Evolutionary conservation across 2,888 invertebrate species (phyloP).

Genomic region (Neoascia interrupta): DNA sequence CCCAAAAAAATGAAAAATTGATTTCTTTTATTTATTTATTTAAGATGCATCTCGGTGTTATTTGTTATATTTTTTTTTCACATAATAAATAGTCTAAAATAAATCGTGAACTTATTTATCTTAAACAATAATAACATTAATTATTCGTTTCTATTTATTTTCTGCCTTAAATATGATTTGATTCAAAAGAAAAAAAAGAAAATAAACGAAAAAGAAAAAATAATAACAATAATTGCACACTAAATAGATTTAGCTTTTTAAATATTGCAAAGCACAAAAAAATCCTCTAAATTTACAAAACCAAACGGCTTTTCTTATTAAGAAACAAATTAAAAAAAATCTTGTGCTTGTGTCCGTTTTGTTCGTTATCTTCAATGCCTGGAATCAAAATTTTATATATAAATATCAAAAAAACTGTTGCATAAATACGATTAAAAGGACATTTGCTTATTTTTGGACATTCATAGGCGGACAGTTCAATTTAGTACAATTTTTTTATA

Average conservation of each 20-base stretch:
- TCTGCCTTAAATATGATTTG: too few relatives aligned
- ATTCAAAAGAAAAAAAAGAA: conserved; percentile 32
- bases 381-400: conserved; percentile 15
- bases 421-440: conserved; percentile 48
- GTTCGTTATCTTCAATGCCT: background rate
- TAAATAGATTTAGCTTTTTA: conserved; percentile 13
- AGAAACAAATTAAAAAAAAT: conserved; percentile 1
- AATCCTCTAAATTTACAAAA: conserved; percentile 9
- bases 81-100: conserved; percentile 65
- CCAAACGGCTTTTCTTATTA: conserved; percentile 5
- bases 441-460: conserved; percentile 24
- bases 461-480: conserved; percentile 40
- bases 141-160: too few relatives aligned
- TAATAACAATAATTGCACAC: conserved; percentile 53
- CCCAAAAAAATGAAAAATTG: background rate
- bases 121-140: conserved; percentile 60
- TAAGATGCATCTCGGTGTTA: conserved; percentile 62
- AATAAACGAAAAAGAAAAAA: conserved; percentile 32
- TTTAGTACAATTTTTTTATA: conserved; percentile 35
- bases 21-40: conserved; percentile 46
- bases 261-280: conserved; percentile 37
- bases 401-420: conserved; percentile 16
- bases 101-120: conserved; percentile 60
- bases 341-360: conserved; percentile 48
- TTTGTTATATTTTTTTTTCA: conserved; percentile 53